Evolutionary conservation across 2,888 invertebrate genomes (phyloP), one percentile per base, ranked within the genome.

Genomic region (Limnephilus lunatus): DNA sequence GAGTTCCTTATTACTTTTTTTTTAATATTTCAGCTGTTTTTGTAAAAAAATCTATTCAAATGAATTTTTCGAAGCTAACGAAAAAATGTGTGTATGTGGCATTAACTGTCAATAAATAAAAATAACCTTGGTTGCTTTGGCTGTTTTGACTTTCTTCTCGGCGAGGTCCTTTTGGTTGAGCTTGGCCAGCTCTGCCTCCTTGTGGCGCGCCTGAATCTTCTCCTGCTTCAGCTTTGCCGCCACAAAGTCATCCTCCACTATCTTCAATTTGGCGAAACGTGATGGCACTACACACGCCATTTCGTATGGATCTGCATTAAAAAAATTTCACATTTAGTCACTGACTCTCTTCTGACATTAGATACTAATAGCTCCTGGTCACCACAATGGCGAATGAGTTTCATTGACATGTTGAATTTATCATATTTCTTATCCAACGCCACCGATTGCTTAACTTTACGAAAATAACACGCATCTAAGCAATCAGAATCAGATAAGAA

Each of bases 211-310:
- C 68, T 87, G 87, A 3, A 87, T 53, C 25, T 87, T 87, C 53
- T 53, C 25, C 94, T 96, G 96, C 94, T 96, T 96, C 25, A 95
- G 94, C 94, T 96, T 96, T 94, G 95, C 94, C 94, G 95, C 94
- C 81, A 95, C 95, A 93, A 95, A 96, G 94, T 97, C 98, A 94
- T 98, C 98, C 94, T 97, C 98, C 94, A 98, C 98, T 91, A 98
- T 97, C 95, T 97, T 97, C 90, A 98, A 96, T 93, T 97, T 97
- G 92, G 98, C 97, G 95, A 98, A 98, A 94, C 98, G 96, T 39
- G 98, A 98, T 94, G 97, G 97, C 91, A 97, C 96, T 82, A 97
- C 96, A 88, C 87, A 92, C 25, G 92, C 92, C 92, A 90, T 92
- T 89, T 80, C 48, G 35, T 35, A 89, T 11, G 35, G 12, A 82